These are phyloP conservation scores for Tonatia bakeri DNA, from an alignment of 2,113 vertebrate species.

Conservation along the genomic window DNA sequence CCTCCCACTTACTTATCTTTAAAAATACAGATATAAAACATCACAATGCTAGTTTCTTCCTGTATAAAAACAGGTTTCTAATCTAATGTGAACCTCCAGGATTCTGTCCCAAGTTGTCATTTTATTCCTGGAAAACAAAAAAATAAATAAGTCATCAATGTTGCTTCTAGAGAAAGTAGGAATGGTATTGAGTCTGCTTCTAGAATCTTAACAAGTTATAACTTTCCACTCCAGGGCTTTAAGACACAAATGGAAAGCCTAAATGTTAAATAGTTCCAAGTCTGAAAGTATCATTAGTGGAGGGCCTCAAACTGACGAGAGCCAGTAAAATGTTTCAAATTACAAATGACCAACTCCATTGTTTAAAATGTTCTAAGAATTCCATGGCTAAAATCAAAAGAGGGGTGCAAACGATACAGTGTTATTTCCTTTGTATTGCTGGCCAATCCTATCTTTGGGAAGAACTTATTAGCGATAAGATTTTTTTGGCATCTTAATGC, in stretches of 20 bases:
- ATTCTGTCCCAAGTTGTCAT: not conserved
- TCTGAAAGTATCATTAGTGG: not conserved
- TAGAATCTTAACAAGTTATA: not conserved
- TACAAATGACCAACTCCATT: not conserved
- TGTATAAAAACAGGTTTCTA: not conserved
- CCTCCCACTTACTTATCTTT: not conserved
- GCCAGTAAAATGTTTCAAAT: not conserved
- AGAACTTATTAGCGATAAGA: conserved; percentile 35
- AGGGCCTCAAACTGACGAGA: not conserved
- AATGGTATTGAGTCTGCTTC: not conserved
- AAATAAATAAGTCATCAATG: not conserved
- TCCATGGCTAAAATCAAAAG: not conserved
- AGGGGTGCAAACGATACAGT: not conserved
- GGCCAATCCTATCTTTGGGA: not conserved
- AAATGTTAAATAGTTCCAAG: not conserved
- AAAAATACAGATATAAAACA: not conserved
- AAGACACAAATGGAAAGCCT: not conserved
- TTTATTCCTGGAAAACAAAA: not conserved
- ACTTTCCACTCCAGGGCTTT: not conserved
- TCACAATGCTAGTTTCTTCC: not conserved
- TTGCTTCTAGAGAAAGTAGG: not conserved
- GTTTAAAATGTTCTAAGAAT: not conserved
- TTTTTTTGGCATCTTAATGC: conserved; percentile 44
- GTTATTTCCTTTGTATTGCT: not conserved
- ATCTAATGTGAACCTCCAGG: not conserved